Percentiles rank a stretch among this genome's conserved stretches.
Conservation (phyloP, 2,113 vertebrate species). For the Python bivittatus region DNA sequence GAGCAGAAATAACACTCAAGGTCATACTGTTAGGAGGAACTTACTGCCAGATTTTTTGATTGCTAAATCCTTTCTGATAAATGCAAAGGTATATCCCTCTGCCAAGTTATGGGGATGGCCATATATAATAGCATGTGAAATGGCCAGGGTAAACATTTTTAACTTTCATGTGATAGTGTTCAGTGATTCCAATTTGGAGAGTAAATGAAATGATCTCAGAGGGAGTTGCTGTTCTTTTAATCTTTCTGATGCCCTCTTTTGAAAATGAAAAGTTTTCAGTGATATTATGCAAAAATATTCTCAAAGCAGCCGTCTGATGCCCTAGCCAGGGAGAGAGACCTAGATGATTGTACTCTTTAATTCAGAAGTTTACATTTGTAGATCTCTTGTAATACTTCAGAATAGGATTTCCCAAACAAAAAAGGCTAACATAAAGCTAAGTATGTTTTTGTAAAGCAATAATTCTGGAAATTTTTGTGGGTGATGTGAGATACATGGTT, state of each 20-base stretch:
- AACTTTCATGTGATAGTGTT: slow-evolving; percentile 38
- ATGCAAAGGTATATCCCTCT: slow-evolving; percentile 1
- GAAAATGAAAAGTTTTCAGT: slow-evolving; percentile 47
- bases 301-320: slow-evolving; percentile 24
- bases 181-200: slow-evolving; percentile 37
- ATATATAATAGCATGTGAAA: slow-evolving; percentile 42
- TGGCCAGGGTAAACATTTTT: slow-evolving; percentile 49
- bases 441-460: background rate
- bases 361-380: slow-evolving; percentile 19
- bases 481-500: background rate
- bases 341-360: slow-evolving; percentile 9
- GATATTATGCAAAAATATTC: slow-evolving; percentile 28
- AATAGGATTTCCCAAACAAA: background rate
- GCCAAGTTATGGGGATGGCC: slow-evolving; percentile 44
- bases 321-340: slow-evolving; percentile 27
- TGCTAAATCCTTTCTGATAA: slow-evolving; percentile 8
- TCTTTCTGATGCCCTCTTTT: slow-evolving; percentile 48
- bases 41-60: background rate
- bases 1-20: slow-evolving; percentile 19
- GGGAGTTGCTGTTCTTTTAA: slow-evolving; percentile 57
- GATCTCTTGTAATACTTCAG: slow-evolving; percentile 17
- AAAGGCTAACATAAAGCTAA: too few species aligned
- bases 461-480: background rate
- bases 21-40: slow-evolving; percentile 1
- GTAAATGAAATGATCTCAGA: slow-evolving; percentile 45